phyloP scores from a whole-genome alignment of 2,797 vertebrate species.

The Enteromius thamalakanensis region DNA sequence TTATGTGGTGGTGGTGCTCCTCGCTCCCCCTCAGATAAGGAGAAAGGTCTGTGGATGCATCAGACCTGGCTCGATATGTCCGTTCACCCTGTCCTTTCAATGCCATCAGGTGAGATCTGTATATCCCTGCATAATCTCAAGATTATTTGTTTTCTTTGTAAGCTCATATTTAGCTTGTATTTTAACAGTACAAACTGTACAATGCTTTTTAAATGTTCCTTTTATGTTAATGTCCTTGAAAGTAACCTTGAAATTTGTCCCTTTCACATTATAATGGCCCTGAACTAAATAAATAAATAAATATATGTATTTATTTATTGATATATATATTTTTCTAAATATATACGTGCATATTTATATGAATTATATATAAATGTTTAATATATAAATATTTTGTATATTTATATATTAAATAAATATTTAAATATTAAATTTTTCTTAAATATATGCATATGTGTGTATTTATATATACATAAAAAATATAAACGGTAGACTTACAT shows the following conservation, averaged over 20 bases:
- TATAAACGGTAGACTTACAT: too few species aligned
- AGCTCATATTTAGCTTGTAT: conserved; percentile 13
- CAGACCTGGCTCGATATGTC: conserved; percentile 62
- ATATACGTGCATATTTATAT: too few species aligned
- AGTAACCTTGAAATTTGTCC: background rate
- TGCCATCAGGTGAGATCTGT: conserved; percentile 64
- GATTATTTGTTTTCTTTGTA: background rate
- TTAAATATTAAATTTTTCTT: too few species aligned
- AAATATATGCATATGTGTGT: too few species aligned
- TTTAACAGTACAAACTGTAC: background rate
- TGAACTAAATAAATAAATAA: background rate
- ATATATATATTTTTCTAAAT: too few species aligned
- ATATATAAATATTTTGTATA: too few species aligned
- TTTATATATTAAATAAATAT: too few species aligned
- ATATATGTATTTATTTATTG: too few species aligned
- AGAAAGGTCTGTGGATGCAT: conserved; percentile 53
- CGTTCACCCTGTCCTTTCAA: conserved; percentile 70
- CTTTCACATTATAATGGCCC: background rate
- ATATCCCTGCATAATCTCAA: background rate
- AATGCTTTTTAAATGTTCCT: background rate
- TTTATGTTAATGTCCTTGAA: background rate
- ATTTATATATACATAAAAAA: too few species aligned
- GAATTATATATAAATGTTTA: too few species aligned
- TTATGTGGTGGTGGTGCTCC: conserved; percentile 62
- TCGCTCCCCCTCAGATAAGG: conserved; percentile 41